Evolutionary conservation across 2,888 invertebrate species (phyloP).

Genomic region (Boloria selene): DNA sequence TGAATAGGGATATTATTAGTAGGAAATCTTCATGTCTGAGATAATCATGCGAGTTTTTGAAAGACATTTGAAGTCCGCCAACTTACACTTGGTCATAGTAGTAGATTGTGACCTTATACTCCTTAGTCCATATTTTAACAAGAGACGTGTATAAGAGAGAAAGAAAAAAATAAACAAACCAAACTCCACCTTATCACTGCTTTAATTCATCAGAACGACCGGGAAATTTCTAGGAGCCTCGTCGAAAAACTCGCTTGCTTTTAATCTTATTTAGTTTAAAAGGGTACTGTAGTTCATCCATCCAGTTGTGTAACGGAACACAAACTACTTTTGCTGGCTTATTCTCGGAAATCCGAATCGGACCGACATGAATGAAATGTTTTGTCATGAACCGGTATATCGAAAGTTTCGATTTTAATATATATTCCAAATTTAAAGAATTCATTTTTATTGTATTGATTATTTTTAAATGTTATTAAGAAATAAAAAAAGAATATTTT

Average conservation of each 20-base stretch:
- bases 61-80: no score
- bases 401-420: background rate
- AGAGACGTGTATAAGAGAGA: background rate
- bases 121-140: no score
- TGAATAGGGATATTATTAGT: no score
- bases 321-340: conserved; percentile 30
- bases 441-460: no score
- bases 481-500: no score
- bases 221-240: conserved; percentile 45
- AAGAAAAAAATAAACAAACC: conserved; percentile 5
- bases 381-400: conserved; percentile 14
- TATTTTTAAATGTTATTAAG: no score
- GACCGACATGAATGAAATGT: conserved; percentile 21
- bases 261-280: conserved; percentile 47
- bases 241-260: conserved; percentile 42
- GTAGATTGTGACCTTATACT: no score
- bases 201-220: conserved; percentile 41
- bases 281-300: conserved; percentile 32
- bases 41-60: no score
- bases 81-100: no score
- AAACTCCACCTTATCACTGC: conserved; percentile 29
- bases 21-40: background rate
- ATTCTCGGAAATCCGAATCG: conserved; percentile 24
- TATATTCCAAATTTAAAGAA: no score
- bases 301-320: conserved; percentile 34